phyloP scores from a whole-genome alignment of 2,113 vertebrate species.

The Electrona antarctica region DNA sequence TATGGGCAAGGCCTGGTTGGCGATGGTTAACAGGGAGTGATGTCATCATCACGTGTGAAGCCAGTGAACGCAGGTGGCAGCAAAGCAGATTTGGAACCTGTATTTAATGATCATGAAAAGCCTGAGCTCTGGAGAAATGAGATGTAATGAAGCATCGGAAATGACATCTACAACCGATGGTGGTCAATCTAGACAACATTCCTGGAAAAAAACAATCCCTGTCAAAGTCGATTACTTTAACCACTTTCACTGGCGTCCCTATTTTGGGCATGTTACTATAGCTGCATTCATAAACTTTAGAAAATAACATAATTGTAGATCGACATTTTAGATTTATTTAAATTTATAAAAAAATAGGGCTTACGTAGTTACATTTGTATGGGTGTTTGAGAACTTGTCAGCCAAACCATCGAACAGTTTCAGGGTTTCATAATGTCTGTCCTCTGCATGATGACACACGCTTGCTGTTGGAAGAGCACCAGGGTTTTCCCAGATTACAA shows the following conservation, averaged over 20 bases:
- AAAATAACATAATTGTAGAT: no score
- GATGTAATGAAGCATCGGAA: no score
- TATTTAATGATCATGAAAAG: neutral
- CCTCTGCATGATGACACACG: slow-evolving; percentile 43
- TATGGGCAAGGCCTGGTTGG: neutral
- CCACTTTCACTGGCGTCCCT: no score
- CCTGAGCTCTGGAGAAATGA: no score
- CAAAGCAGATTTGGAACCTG: slow-evolving; percentile 6
- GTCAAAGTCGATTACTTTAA: no score
- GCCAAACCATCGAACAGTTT: slow-evolving; percentile 8
- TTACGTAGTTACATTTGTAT: neutral
- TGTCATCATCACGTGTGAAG: slow-evolving; percentile 13
- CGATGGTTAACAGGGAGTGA: slow-evolving; percentile 16
- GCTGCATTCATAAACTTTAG: no score
- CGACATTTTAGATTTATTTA: no score
- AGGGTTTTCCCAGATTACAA: slow-evolving; percentile 45
- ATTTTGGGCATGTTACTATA: no score
- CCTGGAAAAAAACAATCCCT: no score
- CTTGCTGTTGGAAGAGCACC: neutral
- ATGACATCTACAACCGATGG: no score
- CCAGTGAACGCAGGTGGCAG: neutral
- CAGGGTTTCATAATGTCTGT: slow-evolving; percentile 30
- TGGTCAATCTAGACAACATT: no score
- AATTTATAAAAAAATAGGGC: no score
- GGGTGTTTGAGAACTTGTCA: slow-evolving; percentile 3